Conservation (phyloP, 2,113 vertebrate genomes). For the Ctenodactylus gundi region DNA sequence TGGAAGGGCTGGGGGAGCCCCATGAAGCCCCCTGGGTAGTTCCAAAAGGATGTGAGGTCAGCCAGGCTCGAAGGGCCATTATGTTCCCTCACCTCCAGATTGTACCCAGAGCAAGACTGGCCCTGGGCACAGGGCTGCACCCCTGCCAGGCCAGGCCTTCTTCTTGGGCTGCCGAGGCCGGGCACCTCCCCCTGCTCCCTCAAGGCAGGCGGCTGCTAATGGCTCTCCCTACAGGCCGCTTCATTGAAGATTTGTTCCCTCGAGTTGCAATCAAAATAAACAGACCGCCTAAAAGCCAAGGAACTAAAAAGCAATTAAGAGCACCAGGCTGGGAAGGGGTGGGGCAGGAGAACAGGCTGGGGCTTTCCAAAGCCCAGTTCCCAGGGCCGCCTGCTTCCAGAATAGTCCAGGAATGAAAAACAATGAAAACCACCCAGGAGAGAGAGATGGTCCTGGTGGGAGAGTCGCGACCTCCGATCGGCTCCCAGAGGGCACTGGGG, state of each 20-base stretch:
- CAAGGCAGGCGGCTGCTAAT: conserved; percentile 81
- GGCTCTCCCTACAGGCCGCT: conserved; percentile 78
- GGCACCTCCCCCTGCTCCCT: conserved; percentile 46
- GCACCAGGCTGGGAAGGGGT: conserved; percentile 50
- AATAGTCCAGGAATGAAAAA: conserved; percentile 66
- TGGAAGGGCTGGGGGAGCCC: neutral
- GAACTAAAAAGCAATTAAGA: conserved; percentile 73
- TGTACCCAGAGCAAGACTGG: conserved; percentile 38
- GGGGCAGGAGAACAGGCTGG: conserved; percentile 25
- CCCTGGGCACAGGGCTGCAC: neutral
- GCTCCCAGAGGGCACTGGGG: conserved; percentile 30
- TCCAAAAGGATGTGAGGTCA: neutral
- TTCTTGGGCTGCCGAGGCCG: too few relatives aligned
- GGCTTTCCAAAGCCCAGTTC: conserved; percentile 62
- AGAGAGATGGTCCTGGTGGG: conserved; percentile 55
- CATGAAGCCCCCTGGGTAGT: neutral
- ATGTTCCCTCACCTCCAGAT: conserved; percentile 44
- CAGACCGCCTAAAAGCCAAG: conserved; percentile 75
- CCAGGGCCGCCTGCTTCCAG: conserved; percentile 67
- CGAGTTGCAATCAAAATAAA: conserved; percentile 83
- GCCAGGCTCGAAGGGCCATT: neutral
- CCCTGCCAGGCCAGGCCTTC: conserved; percentile 50
- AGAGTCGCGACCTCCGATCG: conserved; percentile 21
- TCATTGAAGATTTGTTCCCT: conserved; percentile 84
- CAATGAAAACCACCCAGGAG: conserved; percentile 46